Conservation (phyloP, 1,140 invertebrate genomes). For the Drosophila nigromelanica region DNA sequence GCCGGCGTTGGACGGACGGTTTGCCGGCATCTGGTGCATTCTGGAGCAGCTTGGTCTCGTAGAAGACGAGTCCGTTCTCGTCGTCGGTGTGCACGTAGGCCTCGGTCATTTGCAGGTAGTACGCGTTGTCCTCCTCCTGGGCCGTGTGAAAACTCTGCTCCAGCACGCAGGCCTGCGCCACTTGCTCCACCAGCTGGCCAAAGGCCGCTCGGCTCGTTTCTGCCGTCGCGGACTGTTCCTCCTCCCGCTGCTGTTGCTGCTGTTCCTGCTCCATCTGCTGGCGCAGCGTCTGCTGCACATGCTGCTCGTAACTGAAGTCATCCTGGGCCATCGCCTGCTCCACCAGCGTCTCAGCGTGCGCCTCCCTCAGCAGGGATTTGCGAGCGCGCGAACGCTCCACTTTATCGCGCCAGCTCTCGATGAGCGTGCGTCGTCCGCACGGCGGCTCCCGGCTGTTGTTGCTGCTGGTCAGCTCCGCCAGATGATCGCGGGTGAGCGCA, state of each 20-base stretch:
- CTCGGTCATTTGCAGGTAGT: slow-evolving; percentile 85
- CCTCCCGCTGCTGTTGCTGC: slow-evolving; percentile 9
- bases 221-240: neutral
- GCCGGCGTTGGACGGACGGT: neutral
- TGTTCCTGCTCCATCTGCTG: slow-evolving; percentile 1
- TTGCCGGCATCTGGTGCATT: slow-evolving; percentile 32
- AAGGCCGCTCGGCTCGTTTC: slow-evolving; percentile 39
- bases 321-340: slow-evolving; percentile 67
- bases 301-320: slow-evolving; percentile 59
- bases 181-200: slow-evolving; percentile 65
- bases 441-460: slow-evolving; percentile 7
- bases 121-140: slow-evolving; percentile 50
- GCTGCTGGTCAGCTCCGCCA: slow-evolving; percentile 58
- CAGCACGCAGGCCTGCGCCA: slow-evolving; percentile 55
- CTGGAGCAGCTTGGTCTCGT: slow-evolving; percentile 87
- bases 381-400: slow-evolving; percentile 66
- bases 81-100: slow-evolving; percentile 90
- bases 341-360: slow-evolving; percentile 63
- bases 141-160: slow-evolving; percentile 74
- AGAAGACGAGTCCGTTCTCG: slow-evolving; percentile 88
- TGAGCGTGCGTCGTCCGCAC: slow-evolving; percentile 56
- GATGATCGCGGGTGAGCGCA: slow-evolving; percentile 68
- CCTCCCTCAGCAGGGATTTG: slow-evolving; percentile 62
- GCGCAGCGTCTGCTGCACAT: slow-evolving; percentile 53
- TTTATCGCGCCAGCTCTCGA: slow-evolving; percentile 78